Base-by-base conservation (phyloP, 1,140 invertebrate genomes). In the Brachionus koreanus region DNA sequence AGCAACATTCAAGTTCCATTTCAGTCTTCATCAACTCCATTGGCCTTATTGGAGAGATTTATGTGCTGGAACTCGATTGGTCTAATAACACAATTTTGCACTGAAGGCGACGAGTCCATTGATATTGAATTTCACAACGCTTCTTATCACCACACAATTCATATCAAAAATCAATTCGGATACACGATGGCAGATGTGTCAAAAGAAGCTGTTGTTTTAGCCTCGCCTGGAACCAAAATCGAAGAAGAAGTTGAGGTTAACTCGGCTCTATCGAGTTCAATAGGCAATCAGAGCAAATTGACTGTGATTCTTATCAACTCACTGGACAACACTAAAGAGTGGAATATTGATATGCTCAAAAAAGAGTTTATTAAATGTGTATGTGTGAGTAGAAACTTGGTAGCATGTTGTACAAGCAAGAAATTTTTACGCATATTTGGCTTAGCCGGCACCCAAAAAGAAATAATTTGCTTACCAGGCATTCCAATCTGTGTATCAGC, bases 101-200 rank as follows among this genome's bases (percentile, higher is more conserved):
- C 84, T 12, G 87, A 89, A 9, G 88, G 87, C 25, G 83, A 82
- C 9, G 83, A 84, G 29, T 93, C 92, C 19, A 96, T 98, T 82
- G 95, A 97, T 87, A 93, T 98, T 9, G 95, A 97, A 86, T 98
- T 98, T 89, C 95, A 98, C 85, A 94, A 98, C 89, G 91, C 92
- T 0, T 91, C 92, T n/a, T 88, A 93, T 43, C 95, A 98, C 89
- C 95, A 96, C 88, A 91, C 93, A 5, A 92, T 98, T 85, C 93
- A 96, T 87, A 90, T 98, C 33, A 92, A 91, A 84, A 98, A 97
- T 89, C 92, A 92, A 85, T 76, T 83, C 25, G 88, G 88, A 61
- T 92, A 93, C 86, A 93, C 92, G 12, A 92, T 98, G 90, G 95
- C 94, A 29, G 92, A 93, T 57, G 86, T 98, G 57, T 95, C 94